phyloP scores from a whole-genome alignment of 2,888 invertebrate genomes.

The Cryptops parisi region DNA sequence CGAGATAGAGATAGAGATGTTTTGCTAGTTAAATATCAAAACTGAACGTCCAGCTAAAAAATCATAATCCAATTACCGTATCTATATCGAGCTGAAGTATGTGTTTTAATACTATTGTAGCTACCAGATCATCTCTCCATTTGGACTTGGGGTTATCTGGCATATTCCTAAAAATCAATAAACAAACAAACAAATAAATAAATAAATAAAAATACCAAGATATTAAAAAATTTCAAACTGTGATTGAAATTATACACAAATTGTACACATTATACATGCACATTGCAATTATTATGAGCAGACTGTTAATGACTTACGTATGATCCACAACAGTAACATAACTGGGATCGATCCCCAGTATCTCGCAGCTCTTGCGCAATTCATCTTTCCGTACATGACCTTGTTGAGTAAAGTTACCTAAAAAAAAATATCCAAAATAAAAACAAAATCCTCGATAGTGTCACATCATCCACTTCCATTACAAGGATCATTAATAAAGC shows the following conservation, averaged over 20 bases:
- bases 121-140: constrained; percentile 56
- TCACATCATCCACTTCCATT: too few relatives aligned
- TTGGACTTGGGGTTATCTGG: constrained; percentile 58
- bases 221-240: background rate
- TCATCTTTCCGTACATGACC: constrained; percentile 55
- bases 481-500: too few relatives aligned
- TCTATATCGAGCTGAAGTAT: constrained; percentile 61
- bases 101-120: constrained; percentile 46
- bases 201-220: too few relatives aligned
- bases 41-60: too few relatives aligned
- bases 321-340: constrained; percentile 50
- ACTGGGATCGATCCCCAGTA: constrained; percentile 59
- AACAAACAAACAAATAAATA: background rate
- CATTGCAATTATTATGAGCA: too few relatives aligned
- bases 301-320: constrained; percentile 26
- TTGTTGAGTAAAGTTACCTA: constrained; percentile 51
- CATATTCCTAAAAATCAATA: constrained; percentile 44
- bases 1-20: too few relatives aligned
- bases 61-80: constrained; percentile 35
- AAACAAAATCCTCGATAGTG: too few relatives aligned
- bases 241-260: background rate
- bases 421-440: background rate
- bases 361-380: constrained; percentile 60
- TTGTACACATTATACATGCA: too few relatives aligned
- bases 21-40: too few relatives aligned